These are phyloP conservation scores for Clavelina lepadiformis DNA, from an alignment of 23 tunicate species.

Conservation along the genomic window DNA sequence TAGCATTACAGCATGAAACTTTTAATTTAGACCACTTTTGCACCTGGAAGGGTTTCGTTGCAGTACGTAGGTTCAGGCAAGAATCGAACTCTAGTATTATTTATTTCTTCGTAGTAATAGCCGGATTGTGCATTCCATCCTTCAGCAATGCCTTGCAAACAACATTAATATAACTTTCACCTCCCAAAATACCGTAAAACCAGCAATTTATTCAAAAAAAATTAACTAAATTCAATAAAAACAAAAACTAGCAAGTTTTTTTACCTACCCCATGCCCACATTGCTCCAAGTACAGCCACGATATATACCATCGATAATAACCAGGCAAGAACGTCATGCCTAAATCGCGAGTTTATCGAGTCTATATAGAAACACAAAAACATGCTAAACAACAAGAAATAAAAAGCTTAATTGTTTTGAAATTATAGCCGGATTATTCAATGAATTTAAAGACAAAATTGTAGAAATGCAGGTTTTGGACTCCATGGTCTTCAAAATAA, in stretches of 20 bases:
- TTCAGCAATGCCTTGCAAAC: conserved; percentile 48
- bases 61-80: conserved; percentile 73
- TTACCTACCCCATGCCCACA: conserved; percentile 88
- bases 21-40: not conserved
- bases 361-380: no score
- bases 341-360: no score
- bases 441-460: no score
- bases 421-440: no score
- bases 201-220: not conserved
- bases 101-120: conserved; percentile 41
- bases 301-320: conserved; percentile 43
- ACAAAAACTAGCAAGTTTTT: no score
- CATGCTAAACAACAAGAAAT: no score
- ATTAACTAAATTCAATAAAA: not conserved
- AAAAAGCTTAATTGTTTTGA: no score
- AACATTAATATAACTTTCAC: no score
- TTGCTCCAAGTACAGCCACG: conserved; percentile 45
- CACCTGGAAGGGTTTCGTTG: conserved; percentile 73
- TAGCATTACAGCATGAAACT: not conserved
- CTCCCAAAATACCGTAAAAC: no score
- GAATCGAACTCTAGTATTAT: conserved; percentile 39
- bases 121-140: conserved; percentile 92
- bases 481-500: no score
- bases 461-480: no score
- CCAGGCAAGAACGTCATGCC: conserved; percentile 54